Conservation (phyloP, 2,797 vertebrate genomes). For the Fistularia tabacaria region DNA sequence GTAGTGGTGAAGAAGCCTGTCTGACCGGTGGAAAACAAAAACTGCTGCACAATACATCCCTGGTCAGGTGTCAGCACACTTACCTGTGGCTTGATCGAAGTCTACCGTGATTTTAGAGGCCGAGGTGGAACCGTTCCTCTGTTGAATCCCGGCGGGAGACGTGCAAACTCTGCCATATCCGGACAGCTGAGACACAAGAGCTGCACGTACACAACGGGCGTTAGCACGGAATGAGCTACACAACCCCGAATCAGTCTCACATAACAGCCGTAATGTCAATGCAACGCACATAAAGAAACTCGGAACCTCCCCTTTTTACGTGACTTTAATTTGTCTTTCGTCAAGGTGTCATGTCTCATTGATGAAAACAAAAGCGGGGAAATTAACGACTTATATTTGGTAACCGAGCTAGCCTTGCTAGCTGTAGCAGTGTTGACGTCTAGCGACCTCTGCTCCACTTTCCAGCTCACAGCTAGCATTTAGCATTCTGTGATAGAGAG, state of each 20-base stretch:
- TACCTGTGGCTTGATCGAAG: conserved; percentile 70
- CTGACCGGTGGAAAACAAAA: no score
- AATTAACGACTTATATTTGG: no score
- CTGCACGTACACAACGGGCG: conserved; percentile 33
- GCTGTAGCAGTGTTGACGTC: not conserved
- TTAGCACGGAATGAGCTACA: not conserved
- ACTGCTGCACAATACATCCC: no score
- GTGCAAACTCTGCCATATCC: conserved; percentile 43
- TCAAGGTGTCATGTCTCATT: no score
- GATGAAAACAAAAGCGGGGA: no score
- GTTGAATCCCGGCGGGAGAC: conserved; percentile 35
- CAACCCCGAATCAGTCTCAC: no score
- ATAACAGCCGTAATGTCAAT: not conserved
- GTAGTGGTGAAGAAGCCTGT: no score
- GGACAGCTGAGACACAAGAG: conserved; percentile 50
- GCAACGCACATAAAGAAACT: not conserved
- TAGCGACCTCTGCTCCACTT: conserved; percentile 43
- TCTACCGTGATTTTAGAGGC: conserved; percentile 66
- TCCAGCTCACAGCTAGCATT: not conserved
- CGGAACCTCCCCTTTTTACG: no score
- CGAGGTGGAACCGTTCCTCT: conserved; percentile 58
- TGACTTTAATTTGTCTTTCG: no score
- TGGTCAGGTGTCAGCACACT: not conserved
- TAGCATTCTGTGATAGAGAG: not conserved
- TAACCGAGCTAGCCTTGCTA: no score